Base-by-base conservation (phyloP, 2,797 vertebrate genomes). In the Novumbra hubbsi region DNA sequence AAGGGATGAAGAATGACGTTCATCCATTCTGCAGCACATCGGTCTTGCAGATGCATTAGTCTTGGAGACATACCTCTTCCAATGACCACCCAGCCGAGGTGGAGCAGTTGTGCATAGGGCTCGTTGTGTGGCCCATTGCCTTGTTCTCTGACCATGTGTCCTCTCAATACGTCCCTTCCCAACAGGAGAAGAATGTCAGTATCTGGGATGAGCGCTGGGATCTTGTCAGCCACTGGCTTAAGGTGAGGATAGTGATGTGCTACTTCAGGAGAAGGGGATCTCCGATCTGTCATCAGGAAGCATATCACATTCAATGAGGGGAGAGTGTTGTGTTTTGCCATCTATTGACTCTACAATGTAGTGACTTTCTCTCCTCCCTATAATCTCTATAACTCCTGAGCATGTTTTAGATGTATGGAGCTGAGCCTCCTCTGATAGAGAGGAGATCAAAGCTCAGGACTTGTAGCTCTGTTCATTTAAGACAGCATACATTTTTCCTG, bases 401-500 rank as follows among this genome's bases (percentile, higher is more conserved):
- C 70, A 83, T 1, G 73, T 84, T 17, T 45, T 76, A 2, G 78
- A 55, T 60, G 55, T 63, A 63, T 0, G 63, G 73, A 0, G 69
- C 1, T 1, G 70, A 11, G 11, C 4, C 60, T 2, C 57, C 5
- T 28, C 73, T 60, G 0, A 80, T 21, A 0, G 66, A 7, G 11
- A 86, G 84, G 0, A 82, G 27, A 0, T 21, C 11, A 11, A 86
- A 83, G 4, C 75, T 0, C 82, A 77, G 0, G 80, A 85, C 65
- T 60, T 77, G 1, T 77, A 81, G 9, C 73, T 83, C 30, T 85
- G 78, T 12, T 85, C 71, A 2, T 83, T 77, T 0, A 81, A 41
- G 8, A 84, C 76, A 0, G 67, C 73, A 28, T 80, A 78, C 60
- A 72, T 62, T 8, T 73, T 77, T 0, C 19, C 15, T 7, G 63